A percentile compares a stretch with the other conserved stretches of the same genome.
phyloP scores from a whole-genome alignment of 2,113 vertebrate species.

The Corydoras sp. region DNA sequence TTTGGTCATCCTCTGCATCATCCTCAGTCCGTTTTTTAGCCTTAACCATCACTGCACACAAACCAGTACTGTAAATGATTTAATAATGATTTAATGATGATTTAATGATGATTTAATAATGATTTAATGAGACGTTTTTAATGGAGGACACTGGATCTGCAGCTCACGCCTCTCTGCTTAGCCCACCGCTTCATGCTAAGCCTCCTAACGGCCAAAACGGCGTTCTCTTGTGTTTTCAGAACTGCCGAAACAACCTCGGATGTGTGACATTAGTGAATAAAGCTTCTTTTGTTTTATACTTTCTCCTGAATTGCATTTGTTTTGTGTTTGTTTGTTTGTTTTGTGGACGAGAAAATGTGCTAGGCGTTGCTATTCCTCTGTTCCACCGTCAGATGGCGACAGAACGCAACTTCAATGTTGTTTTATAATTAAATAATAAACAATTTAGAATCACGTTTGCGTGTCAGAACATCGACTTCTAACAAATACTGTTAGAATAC shows the following conservation, averaged over 20 bases:
- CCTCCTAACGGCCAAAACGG: conserved; percentile 48
- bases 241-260: conserved; percentile 53
- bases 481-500: too few species aligned
- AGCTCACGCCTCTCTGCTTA: conserved; percentile 7
- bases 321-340: neutral
- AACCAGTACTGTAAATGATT: conserved; percentile 40
- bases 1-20: conserved; percentile 59
- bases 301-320: conserved; percentile 33
- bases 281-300: conserved; percentile 63
- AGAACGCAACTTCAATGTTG: too few species aligned
- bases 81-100: neutral
- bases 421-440: too few species aligned
- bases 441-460: too few species aligned
- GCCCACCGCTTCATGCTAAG: conserved; percentile 49
- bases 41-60: conserved; percentile 65
- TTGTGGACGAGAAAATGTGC: too few species aligned
- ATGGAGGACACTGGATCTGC: neutral
- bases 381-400: too few species aligned
- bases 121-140: conserved; percentile 28
- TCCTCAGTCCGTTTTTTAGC: conserved; percentile 51
- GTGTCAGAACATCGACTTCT: too few species aligned
- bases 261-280: conserved; percentile 67
- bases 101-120: conserved; percentile 14
- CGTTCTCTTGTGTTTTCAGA: conserved; percentile 50
- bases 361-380: too few species aligned